Base-by-base conservation (phyloP, 2,797 vertebrate genomes). In the Chloroceryle amazona region DNA sequence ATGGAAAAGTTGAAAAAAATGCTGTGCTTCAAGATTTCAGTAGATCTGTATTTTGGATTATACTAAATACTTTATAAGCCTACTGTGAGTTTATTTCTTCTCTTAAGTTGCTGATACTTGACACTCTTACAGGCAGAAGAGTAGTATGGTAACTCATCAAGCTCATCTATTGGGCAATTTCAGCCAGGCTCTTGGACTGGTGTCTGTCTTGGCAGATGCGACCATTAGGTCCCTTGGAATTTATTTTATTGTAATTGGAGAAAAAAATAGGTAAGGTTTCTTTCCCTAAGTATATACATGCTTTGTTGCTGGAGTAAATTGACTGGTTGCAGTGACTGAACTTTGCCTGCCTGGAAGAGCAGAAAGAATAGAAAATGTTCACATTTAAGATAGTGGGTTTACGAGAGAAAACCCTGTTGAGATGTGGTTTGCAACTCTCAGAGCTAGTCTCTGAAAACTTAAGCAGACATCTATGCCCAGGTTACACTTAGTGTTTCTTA, bases 261-360 rank as follows among this genome's bases (percentile, higher is more conserved):
- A 39, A 81, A 93, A 60, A 39, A 94, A 91, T 17, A 82, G 49
- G 63, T 70, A 82, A 63, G 41, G 44, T 94, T 90, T 91, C 75
- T 87, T 89, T 90, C 70, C 80, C 51, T 26, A 39, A 81, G 54
- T 74, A 81, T 88, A 82, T 65, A 78, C 2, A 3, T 49, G 33
- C 17, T 42, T 86, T 89, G 70, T 66, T 76, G 79, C 82, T 62
- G 29, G 72, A 72, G 35, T 54, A 88, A 91, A 75, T 47, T 73
- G 37, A 51, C 61, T 81, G 52, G 57, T 46, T 21, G 10, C 80
- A 20, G 68, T n/a, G 76, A 71, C 81, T 63, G 35, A 92, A 84
- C 39, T 57, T 91, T 0, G 0, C 58, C 66, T 79, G 81, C 86
- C 57, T 79, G 75, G 72, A 49, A 54, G 44, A 89, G 60, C 41